phyloP scores from a whole-genome alignment of 53 echinoderm and acorn worm species.

The Mesocentrotus franciscanus region DNA sequence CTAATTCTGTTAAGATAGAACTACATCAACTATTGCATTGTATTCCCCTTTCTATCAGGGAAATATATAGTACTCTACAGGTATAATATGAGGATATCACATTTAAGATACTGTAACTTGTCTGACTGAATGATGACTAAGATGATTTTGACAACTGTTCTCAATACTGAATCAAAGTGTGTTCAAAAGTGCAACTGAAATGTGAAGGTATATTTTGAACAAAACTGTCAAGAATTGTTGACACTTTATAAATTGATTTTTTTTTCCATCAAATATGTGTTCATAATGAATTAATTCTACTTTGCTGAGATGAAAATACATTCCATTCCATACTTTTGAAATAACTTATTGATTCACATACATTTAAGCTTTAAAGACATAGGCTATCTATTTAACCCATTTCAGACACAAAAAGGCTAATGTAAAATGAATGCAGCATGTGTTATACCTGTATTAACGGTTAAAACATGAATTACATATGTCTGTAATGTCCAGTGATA shows the following conservation, averaged over 20 bases:
- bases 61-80: too few relatives aligned
- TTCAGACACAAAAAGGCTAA: neutral
- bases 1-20: neutral
- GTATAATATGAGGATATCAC: too few relatives aligned
- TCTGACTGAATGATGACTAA: too few relatives aligned
- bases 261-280: neutral
- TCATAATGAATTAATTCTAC: neutral
- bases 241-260: neutral
- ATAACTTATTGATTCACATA: neutral
- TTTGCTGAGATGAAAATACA: slow-evolving; percentile 9
- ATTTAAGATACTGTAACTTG: too few relatives aligned
- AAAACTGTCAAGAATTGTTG: neutral
- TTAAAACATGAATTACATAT: neutral
- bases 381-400: neutral
- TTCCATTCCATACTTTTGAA: neutral
- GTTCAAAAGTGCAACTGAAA: neutral
- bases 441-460: neutral
- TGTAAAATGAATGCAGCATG: neutral
- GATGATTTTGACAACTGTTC: too few relatives aligned
- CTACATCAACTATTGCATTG: too few relatives aligned
- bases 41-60: too few relatives aligned
- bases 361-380: neutral
- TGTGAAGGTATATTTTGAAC: neutral
- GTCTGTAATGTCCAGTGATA: neutral
- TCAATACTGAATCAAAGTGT: neutral